phyloP scores from a whole-genome alignment of 2,888 invertebrate genomes.

The Actias luna region DNA sequence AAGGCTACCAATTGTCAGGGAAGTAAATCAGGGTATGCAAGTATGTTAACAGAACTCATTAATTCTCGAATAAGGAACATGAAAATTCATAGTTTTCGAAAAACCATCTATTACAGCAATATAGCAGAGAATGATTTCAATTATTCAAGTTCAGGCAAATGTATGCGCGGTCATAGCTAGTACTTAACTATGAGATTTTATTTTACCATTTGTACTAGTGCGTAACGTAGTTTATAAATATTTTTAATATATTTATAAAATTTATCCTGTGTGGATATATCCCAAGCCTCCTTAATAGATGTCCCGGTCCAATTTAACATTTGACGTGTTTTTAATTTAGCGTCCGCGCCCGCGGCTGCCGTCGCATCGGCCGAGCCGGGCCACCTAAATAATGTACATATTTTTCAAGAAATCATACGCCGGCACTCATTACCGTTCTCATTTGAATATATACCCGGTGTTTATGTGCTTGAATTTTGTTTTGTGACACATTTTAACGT shows the following conservation, averaged over 20 bases:
- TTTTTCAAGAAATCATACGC: conserved; percentile 71
- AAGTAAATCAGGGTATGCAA: too few species aligned
- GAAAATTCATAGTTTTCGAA: too few species aligned
- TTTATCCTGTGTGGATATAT: conserved; percentile 38
- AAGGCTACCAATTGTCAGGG: too few species aligned
- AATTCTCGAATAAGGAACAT: too few species aligned
- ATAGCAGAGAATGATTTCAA: too few species aligned
- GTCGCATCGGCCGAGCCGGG: conserved; percentile 52
- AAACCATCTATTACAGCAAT: too few species aligned
- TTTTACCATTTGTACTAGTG: too few species aligned
- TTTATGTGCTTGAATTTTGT: conserved; percentile 37
- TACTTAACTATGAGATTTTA: too few species aligned
- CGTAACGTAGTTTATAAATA: too few species aligned
- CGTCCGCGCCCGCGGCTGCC: conserved; percentile 76
- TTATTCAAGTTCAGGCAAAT: too few species aligned
- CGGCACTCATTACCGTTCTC: conserved; percentile 70
- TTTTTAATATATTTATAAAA: conserved; percentile 2
- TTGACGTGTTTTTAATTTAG: conserved; percentile 82
- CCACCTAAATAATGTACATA: conserved; percentile 70
- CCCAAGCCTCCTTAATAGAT: conserved; percentile 74
- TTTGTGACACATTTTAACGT: conserved; percentile 35
- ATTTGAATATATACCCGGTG: conserved; percentile 57
- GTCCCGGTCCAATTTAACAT: conserved; percentile 81
- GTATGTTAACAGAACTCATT: too few species aligned
- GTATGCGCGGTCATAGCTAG: too few species aligned